A percentile compares a stretch with the other conserved stretches of the same genome.
Evolutionary conservation across 2,888 invertebrate genomes (phyloP).

Genomic region (Caenorhabditis macrosperma): DNA sequence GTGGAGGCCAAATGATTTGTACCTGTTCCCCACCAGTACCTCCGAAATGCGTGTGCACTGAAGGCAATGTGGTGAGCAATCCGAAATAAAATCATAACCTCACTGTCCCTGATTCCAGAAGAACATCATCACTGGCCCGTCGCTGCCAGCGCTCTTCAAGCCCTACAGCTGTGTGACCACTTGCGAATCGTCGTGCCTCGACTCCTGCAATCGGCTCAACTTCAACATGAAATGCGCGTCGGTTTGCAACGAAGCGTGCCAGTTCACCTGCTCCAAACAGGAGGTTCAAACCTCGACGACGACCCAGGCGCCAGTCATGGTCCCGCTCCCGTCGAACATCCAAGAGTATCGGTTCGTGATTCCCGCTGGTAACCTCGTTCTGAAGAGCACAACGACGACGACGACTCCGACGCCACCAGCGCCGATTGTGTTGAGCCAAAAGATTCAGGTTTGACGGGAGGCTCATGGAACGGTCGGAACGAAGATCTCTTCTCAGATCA

Average conservation of each 20-base stretch:
- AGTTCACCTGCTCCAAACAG: slow-evolving; percentile 66
- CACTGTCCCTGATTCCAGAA: slow-evolving; percentile 11
- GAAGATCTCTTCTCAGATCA: slow-evolving; percentile 26
- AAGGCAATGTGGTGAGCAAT: slow-evolving; percentile 50
- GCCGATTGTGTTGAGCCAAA: slow-evolving; percentile 31
- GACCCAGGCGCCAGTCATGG: slow-evolving; percentile 28
- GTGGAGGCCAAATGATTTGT: slow-evolving; percentile 64
- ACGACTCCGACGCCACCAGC: slow-evolving; percentile 16
- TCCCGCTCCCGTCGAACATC: slow-evolving; percentile 49
- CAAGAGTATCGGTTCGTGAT: slow-evolving; percentile 64
- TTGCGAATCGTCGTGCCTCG: slow-evolving; percentile 58
- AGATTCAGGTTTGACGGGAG: slow-evolving; percentile 21
- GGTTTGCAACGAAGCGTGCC: slow-evolving; percentile 63
- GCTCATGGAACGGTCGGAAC: background rate
- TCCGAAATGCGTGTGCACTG: slow-evolving; percentile 64
- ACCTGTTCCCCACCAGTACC: slow-evolving; percentile 60
- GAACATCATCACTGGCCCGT: slow-evolving; percentile 48
- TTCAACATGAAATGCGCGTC: slow-evolving; percentile 52
- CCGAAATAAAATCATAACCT: background rate
- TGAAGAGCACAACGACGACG: slow-evolving; percentile 12
- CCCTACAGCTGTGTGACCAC: slow-evolving; percentile 53
- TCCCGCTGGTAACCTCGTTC: slow-evolving; percentile 42
- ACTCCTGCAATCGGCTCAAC: slow-evolving; percentile 56
- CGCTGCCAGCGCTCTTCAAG: slow-evolving; percentile 23
- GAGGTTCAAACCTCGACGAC: slow-evolving; percentile 36